phyloP scores from a whole-genome alignment of 30 jellyfish, hydroid and myxozoan genomes.

The Sanderia malayensis region DNA sequence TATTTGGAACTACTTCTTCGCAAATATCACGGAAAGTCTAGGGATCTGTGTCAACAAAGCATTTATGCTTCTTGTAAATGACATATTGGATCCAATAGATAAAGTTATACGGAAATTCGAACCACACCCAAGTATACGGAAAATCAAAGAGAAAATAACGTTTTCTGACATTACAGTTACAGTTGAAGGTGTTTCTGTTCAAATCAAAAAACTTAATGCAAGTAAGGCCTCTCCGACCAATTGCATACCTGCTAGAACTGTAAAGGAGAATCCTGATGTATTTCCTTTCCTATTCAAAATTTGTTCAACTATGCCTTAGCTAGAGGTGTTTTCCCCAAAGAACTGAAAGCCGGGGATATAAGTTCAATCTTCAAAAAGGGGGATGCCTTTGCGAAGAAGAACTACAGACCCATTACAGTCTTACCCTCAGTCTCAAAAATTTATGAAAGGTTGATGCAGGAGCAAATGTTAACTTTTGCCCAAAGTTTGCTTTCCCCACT shows the following conservation, averaged over 20 bases:
- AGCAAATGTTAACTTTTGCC: conserved; percentile 20
- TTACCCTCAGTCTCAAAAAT: conserved; percentile 38
- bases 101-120: conserved; percentile 8
- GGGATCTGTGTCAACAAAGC: conserved; percentile 25
- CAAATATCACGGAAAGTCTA: conserved; percentile 25
- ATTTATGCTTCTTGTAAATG: conserved; percentile 3
- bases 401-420: conserved; percentile 41
- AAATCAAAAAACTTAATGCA: conserved; percentile 28
- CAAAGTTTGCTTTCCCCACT: conserved; percentile 35
- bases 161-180: conserved; percentile 17
- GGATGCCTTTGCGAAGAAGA: conserved; percentile 34
- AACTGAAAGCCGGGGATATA: conserved; percentile 23
- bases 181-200: conserved; percentile 15
- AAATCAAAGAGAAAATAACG: conserved; percentile 19
- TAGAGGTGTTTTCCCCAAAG: conserved; percentile 12
- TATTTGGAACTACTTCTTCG: conserved; percentile 23
- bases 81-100: conserved; percentile 32
- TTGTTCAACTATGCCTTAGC: conserved; percentile 34
- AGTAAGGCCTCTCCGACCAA: conserved; percentile 30
- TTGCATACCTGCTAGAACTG: too few relatives aligned
- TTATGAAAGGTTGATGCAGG: conserved; percentile 34
- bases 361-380: conserved; percentile 31
- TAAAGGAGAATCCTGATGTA: conserved; percentile 15
- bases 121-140: conserved; percentile 30
- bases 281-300: conserved; percentile 10